Percentiles rank a stretch among this genome's conserved stretches.
phyloP scores from a whole-genome alignment of 92 coral and sea anemone genomes.

The Porites lobata region DNA sequence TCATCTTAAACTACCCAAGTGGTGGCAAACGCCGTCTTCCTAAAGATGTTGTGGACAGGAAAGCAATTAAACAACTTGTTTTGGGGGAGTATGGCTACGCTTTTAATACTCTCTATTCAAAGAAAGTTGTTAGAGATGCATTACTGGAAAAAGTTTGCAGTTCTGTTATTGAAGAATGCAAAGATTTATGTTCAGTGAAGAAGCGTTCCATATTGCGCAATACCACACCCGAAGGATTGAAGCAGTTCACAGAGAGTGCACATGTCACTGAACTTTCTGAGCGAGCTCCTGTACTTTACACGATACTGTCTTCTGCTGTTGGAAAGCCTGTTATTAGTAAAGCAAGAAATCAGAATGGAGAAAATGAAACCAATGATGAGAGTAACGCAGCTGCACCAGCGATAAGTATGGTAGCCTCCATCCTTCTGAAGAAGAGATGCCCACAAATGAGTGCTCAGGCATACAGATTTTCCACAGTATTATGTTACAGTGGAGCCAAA shows the following conservation, averaged over 20 bases:
- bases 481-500: conserved; percentile 60
- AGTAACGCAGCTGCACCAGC: conserved; percentile 20
- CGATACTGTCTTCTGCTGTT: conserved; percentile 32
- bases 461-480: conserved; percentile 39
- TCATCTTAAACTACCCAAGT: too few relatives aligned
- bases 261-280: conserved; percentile 31
- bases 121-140: too few relatives aligned
- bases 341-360: neutral
- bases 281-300: conserved; percentile 32
- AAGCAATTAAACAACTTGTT: too few relatives aligned
- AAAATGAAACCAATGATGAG: neutral
- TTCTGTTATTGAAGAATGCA: too few relatives aligned
- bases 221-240: conserved; percentile 29
- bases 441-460: conserved; percentile 59
- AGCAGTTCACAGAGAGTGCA: conserved; percentile 28
- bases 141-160: too few relatives aligned
- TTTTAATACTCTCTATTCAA: too few relatives aligned
- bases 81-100: too few relatives aligned
- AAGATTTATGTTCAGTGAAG: too few relatives aligned
- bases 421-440: conserved; percentile 40
- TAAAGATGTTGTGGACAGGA: too few relatives aligned
- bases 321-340: neutral
- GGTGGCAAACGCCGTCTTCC: too few relatives aligned
- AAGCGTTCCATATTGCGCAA: too few relatives aligned
- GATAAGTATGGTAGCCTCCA: conserved; percentile 49